phyloP scores from a whole-genome alignment of 1,140 invertebrate genomes.

The Philopotamus ludificatus region DNA sequence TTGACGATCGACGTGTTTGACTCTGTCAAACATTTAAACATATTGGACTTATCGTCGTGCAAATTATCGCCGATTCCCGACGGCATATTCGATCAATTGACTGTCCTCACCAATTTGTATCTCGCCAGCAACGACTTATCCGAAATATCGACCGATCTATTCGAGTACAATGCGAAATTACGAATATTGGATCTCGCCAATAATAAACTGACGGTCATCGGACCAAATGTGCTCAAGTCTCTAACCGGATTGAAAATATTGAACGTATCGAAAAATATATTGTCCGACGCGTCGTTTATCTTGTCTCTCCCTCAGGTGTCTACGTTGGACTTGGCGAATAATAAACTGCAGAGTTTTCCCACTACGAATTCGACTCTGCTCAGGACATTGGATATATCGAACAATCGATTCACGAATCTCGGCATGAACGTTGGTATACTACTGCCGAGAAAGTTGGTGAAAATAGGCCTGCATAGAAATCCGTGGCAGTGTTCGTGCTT shows the following conservation, averaged over 20 bases:
- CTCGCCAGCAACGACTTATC: conserved; percentile 26
- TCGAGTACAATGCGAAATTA: conserved; percentile 21
- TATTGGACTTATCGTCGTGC: conserved; percentile 19
- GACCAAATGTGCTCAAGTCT: conserved; percentile 9
- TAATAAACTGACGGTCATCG: conserved; percentile 19
- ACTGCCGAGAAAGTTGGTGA: conserved; percentile 7
- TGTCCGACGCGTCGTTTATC: conserved; percentile 7
- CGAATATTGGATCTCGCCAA: conserved; percentile 27
- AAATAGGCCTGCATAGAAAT: conserved; percentile 7
- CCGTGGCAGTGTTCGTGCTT: conserved; percentile 23
- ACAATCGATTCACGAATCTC: conserved; percentile 26
- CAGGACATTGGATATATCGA: conserved; percentile 22
- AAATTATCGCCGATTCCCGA: conserved; percentile 29
- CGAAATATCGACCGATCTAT: conserved; percentile 26
- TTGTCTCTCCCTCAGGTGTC: background rate
- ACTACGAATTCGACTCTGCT: conserved; percentile 1
- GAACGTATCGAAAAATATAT: conserved; percentile 29
- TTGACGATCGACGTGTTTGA: conserved; percentile 35
- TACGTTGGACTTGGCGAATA: conserved; percentile 29
- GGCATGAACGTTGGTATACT: background rate
- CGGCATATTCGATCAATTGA: conserved; percentile 35
- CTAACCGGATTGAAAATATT: conserved; percentile 19
- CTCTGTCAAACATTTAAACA: conserved; percentile 5
- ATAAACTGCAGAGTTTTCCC: conserved; percentile 19
- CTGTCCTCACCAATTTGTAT: conserved; percentile 1